Evolutionary conservation across 2,888 invertebrate species (phyloP), one percentile per base, ranked within the genome.

Genomic region (Ptychoptera contaminata): DNA sequence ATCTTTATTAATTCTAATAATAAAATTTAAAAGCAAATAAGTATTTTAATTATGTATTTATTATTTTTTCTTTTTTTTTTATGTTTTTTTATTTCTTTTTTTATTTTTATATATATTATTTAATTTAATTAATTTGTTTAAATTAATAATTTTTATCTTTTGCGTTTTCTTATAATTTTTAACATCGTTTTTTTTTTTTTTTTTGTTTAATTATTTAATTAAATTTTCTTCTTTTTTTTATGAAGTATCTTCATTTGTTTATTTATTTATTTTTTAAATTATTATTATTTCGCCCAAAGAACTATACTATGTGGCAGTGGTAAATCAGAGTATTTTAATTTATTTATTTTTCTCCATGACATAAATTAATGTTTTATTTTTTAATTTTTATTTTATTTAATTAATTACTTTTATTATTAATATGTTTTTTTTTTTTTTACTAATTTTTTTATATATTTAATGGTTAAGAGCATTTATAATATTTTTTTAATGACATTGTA

Each of bases 401-500:
- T n/a, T n/a, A n/a, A n/a, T n/a, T n/a, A n/a, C n/a, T n/a, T n/a
- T n/a, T n/a, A n/a, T n/a, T n/a, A n/a, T n/a, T n/a, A n/a, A n/a
- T n/a, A n/a, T n/a, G n/a, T n/a, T n/a, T n/a, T 23, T 23, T 23
- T n/a, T 42, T 34, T 39, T 39, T 46, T 39, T 43, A 46, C 40
- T 43, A 38, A 37, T 36, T 43, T 36, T 29, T 38, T 41, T 38
- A 45, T 31, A 40, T 44, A 37, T 45, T 45, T 43, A 42, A 46
- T 48, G 47, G 39, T 43, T 47, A 47, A 48, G 47, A 48, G 48
- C 46, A 48, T 46, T 46, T 46, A 23, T 23, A 5, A 23, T 23
- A 5, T 23, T 23, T 23, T 23, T 45, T 32, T 32, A 37, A 38
- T 37, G 42, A 30, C 15, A 40, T 16, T 23, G 11, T 34, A 42